Base-by-base conservation (phyloP, 2,888 invertebrate species). In the Dolichomitus sp. region DNA sequence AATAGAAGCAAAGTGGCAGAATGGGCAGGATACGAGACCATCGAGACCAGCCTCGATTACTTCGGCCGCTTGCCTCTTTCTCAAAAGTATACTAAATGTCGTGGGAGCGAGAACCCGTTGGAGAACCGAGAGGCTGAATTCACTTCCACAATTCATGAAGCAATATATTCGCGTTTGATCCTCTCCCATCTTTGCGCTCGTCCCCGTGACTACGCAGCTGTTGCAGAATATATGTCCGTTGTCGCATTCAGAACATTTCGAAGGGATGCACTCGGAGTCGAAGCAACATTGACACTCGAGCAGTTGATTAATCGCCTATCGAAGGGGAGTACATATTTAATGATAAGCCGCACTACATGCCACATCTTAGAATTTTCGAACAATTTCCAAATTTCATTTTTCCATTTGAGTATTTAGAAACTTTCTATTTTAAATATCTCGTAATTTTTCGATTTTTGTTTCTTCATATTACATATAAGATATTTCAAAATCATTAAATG, bases 211-310 rank as follows among this genome's bases (percentile, higher is more conserved):
- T 1, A 95, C 91, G 83, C 95, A 95, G 0, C 91, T 89, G 78
- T 94, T 94, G 86, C 95, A 95, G 85, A 94, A 94, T 19, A 92
- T 45, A 80, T 94, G 94, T 0, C 92, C 93, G 4, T 89, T 88
- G 3, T 89, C 88, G 79, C 94, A 94, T 1, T 86, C 75, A 1
- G 90, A 88, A 65, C 89, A 90, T 81, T 91, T 91, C 0, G 90
- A 89, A 9, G 91, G 92, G 74, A 92, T 75, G 57, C 90, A 91
- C 57, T 95, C 95, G 63, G 95, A 94, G 63, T 95, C 95, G 83
- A 85, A 95, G 86, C 96, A 96, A 87, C 95, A 95, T 33, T 91
- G 91, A 89, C 96, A 96, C 78, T 94, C 94, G 7, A 93, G 69
- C 37, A 95, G 89, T 57, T 91, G 88, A 40, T 92, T 92, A 14